Percentiles rank a stretch among this genome's conserved stretches.
phyloP scores from a whole-genome alignment of 2,797 vertebrate genomes.

The Steatocranus sp. region DNA sequence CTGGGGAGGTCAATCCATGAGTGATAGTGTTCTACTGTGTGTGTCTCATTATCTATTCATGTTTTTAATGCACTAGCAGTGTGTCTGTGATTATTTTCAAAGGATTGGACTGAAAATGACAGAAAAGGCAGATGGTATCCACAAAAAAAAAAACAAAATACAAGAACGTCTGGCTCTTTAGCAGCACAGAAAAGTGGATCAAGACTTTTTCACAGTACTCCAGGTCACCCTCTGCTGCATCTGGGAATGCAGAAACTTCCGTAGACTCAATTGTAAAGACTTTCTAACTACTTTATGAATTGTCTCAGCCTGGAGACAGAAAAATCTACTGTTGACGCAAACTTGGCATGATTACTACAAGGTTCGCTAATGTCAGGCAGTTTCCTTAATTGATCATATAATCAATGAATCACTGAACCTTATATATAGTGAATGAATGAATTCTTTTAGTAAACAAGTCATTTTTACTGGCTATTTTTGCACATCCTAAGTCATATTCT shows the following conservation, averaged over 20 bases:
- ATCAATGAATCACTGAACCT: conserved; percentile 3
- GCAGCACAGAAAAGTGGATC: background rate
- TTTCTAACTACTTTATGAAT: background rate
- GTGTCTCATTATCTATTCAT: background rate
- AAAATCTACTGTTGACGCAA: conserved; percentile 29
- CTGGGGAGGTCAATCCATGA: background rate
- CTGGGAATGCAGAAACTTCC: background rate
- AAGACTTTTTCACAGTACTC: background rate
- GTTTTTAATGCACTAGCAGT: background rate
- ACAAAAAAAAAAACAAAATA: background rate
- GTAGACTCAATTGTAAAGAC: background rate
- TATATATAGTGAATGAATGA: background rate
- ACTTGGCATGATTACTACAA: conserved; percentile 11
- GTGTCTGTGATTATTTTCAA: background rate
- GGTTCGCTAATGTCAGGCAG: conserved; percentile 15
- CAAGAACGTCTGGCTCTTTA: background rate
- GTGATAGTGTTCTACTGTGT: background rate
- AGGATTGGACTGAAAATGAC: background rate
- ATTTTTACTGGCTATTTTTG: background rate
- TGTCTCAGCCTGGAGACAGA: background rate
- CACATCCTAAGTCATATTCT: background rate
- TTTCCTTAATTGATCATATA: conserved; percentile 32
- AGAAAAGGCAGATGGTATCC: background rate
- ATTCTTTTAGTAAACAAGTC: background rate
- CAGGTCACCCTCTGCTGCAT: background rate